Conservation (phyloP, 2,888 invertebrate genomes). For the Philhelius pedissequus region DNA sequence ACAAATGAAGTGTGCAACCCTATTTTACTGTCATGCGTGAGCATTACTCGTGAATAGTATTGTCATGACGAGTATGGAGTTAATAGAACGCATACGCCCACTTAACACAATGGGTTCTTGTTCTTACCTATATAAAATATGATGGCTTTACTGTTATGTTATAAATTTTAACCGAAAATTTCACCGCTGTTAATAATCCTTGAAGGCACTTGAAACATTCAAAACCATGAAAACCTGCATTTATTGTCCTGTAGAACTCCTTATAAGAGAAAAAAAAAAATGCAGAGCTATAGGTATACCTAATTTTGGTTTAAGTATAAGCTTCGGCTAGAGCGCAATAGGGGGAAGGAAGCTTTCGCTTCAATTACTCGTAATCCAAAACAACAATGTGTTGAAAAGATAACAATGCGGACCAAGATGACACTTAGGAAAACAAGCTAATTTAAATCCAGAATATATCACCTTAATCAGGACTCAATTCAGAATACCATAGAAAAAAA, state of each 20-base stretch:
- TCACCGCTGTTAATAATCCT: slow-evolving; percentile 62
- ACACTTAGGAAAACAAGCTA: not conserved
- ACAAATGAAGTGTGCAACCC: slow-evolving; percentile 68
- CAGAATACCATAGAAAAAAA: not conserved
- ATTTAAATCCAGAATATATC: not conserved
- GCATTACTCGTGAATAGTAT: slow-evolving; percentile 46
- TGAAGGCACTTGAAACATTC: slow-evolving; percentile 39
- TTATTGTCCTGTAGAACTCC: not conserved
- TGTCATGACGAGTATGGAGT: slow-evolving; percentile 24
- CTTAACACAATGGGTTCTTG: slow-evolving; percentile 35
- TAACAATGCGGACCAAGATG: not conserved
- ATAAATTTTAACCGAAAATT: slow-evolving; percentile 61
- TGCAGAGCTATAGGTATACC: not conserved
- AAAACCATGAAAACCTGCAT: not conserved
- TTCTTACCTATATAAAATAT: not conserved
- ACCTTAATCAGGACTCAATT: not conserved
- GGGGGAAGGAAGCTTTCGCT: not conserved
- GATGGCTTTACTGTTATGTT: not conserved
- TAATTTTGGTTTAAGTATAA: slow-evolving; percentile 1
- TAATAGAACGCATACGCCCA: slow-evolving; percentile 67
- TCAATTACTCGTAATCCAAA: not conserved
- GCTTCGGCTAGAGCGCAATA: not conserved
- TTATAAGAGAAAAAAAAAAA: not conserved
- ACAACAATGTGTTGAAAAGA: not conserved
- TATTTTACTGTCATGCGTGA: slow-evolving; percentile 67